These are phyloP conservation scores for Patagioenas fasciata DNA, from an alignment of 2,113 vertebrate species.

Conservation along the genomic window DNA sequence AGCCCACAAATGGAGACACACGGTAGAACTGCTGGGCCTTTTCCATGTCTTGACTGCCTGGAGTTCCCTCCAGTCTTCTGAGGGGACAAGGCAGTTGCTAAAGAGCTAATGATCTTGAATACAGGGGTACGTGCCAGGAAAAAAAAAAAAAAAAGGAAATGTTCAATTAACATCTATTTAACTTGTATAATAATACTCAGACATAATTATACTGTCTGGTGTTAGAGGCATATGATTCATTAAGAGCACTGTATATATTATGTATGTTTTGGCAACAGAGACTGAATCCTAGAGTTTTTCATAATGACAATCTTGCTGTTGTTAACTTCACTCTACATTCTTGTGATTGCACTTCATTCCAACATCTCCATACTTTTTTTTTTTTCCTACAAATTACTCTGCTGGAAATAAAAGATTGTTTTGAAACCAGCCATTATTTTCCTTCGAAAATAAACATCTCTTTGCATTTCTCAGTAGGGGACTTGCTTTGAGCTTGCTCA, in stretches of 20 bases:
- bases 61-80: background rate
- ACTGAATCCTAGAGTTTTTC: constrained; percentile 1
- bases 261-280: constrained; percentile 44
- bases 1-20: background rate
- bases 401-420: constrained; percentile 39
- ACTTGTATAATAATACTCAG: background rate
- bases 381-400: constrained; percentile 1
- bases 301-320: background rate
- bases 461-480: constrained; percentile 1
- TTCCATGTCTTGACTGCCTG: background rate
- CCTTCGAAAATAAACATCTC: constrained; percentile 42
- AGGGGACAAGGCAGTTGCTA: background rate
- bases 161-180: constrained; percentile 28
- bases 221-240: background rate
- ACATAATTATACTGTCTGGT: background rate
- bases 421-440: constrained; percentile 46
- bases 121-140: background rate
- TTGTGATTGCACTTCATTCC: constrained; percentile 25
- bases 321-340: constrained; percentile 48
- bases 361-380: constrained; percentile 23
- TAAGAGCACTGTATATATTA: background rate
- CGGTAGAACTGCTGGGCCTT: background rate
- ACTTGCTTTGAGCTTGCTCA: constrained; percentile 18
- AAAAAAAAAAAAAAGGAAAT: background rate
- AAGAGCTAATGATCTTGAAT: background rate